Percentiles rank a stretch among this genome's conserved stretches.
These are phyloP conservation scores for Acleris cristana DNA, from an alignment of 2,888 invertebrate genomes.

Conservation along the genomic window DNA sequence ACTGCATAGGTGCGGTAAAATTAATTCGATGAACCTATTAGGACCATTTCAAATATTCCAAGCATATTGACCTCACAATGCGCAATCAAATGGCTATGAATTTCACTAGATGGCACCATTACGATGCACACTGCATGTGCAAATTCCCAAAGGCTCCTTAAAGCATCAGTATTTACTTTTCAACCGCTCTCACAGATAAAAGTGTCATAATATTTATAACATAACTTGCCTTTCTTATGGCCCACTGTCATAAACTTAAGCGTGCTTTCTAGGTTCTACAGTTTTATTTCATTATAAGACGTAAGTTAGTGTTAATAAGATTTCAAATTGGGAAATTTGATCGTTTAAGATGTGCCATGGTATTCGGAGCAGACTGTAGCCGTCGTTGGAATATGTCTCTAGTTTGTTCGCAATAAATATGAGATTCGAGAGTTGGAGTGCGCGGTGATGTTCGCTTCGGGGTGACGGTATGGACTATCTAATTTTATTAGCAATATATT, in stretches of 20 bases:
- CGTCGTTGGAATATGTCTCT: slow-evolving; percentile 80
- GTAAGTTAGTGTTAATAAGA: slow-evolving; percentile 61
- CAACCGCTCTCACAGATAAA: slow-evolving; percentile 75
- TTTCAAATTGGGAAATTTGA: slow-evolving; percentile 56
- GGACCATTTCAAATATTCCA: slow-evolving; percentile 37
- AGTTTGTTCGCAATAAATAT: slow-evolving; percentile 80
- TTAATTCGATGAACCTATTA: slow-evolving; percentile 49
- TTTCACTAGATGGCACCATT: slow-evolving; percentile 50
- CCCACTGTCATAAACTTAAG: slow-evolving; percentile 74
- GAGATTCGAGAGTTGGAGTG: slow-evolving; percentile 66
- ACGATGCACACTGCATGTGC: slow-evolving; percentile 54
- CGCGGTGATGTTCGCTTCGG: slow-evolving; percentile 68
- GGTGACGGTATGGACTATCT: slow-evolving; percentile 80
- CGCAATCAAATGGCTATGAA: slow-evolving; percentile 60
- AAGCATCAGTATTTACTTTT: slow-evolving; percentile 73
- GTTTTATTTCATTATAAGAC: slow-evolving; percentile 55
- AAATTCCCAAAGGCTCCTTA: slow-evolving; percentile 57
- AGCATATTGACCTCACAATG: slow-evolving; percentile 53
- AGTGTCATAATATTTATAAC: slow-evolving; percentile 82
- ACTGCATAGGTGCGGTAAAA: slow-evolving; percentile 41
- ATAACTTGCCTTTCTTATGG: slow-evolving; percentile 80
- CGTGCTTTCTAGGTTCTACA: slow-evolving; percentile 63
- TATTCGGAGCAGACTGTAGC: slow-evolving; percentile 66
- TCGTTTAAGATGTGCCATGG: slow-evolving; percentile 56
- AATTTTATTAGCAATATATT: slow-evolving; percentile 84